Base-by-base conservation (phyloP, 2,113 vertebrate genomes). In the Phocoena sinus region DNA sequence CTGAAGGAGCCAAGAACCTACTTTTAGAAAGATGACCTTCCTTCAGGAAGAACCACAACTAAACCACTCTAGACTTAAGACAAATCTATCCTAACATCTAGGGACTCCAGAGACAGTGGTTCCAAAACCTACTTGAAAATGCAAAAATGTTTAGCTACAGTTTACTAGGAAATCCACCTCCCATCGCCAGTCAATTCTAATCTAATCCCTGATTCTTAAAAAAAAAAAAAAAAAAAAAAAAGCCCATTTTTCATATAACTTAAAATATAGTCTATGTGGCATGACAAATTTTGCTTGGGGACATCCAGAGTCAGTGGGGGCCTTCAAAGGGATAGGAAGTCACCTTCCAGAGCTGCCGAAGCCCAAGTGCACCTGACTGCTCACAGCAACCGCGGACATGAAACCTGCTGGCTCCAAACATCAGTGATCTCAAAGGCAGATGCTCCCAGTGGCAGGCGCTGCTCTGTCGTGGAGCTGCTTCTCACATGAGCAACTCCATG, bases 81-180 rank as follows among this genome's bases (percentile, higher is more conserved):
- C 41, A 92, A 50, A 50, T 68, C 47, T 41, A 65, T 62, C 68
- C 83, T 95, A 47, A 50, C 63, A 76, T 58, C 56, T 13, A 58
- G 85, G 28, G 68, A 76, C 33, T 63, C 20, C 73, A 88, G 70
- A 94, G 26, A 62, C 8, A 58, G 17, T 56, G 26, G 91, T 93
- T 88, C 77, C 50, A 93, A 91, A 89, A 94, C 17, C 25, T 93
- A 93, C 81, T 15, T 28, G 60, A 87, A 95, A 94, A 92, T 81
- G 36, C 23, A 76, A 91, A 86, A 74, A 47, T 44, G 44, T 65
- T 41, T 20, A 89, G 38, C 33, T 83, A 21, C 4, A 23, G n/a
- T 87, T 92, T 92, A 58, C 53, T 41, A 76, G 50, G 50, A 84
- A 92, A 56, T 13, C 15, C 13, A 84, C 33, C 38, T 44, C 17